A percentile compares a stretch with the other conserved stretches of the same genome.
These are phyloP conservation scores for Holothuria scabra DNA, from an alignment of 53 echinoderm and acorn worm genomes.

Conservation along the genomic window DNA sequence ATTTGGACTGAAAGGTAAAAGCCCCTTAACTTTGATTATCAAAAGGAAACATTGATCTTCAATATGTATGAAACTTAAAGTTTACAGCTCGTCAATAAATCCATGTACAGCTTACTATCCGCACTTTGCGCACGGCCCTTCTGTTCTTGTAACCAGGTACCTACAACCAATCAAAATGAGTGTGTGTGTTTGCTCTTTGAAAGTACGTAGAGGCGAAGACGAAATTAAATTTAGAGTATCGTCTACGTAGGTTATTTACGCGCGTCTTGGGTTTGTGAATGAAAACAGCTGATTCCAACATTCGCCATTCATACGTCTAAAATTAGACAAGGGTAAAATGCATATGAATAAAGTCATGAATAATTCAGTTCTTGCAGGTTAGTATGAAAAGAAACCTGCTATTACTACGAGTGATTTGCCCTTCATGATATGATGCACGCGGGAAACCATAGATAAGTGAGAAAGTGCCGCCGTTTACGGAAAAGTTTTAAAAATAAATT, in stretches of 20 bases:
- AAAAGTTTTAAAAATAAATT: too few relatives aligned
- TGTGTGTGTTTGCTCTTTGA: conserved; percentile 9
- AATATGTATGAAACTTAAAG: too few relatives aligned
- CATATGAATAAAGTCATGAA: conserved; percentile 21
- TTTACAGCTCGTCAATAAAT: too few relatives aligned
- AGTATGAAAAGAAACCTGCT: too few relatives aligned
- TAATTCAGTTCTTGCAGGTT: conserved; percentile 1
- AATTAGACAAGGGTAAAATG: conserved; percentile 12
- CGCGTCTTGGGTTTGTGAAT: conserved; percentile 38
- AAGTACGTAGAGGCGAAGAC: conserved; percentile 32
- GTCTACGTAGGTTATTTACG: conserved; percentile 24
- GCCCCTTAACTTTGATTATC: too few relatives aligned
- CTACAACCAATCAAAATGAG: conserved; percentile 8
- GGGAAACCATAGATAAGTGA: too few relatives aligned
- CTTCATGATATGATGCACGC: too few relatives aligned
- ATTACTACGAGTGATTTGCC: too few relatives aligned
- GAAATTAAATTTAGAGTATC: conserved; percentile 44
- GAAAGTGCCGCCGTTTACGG: too few relatives aligned
- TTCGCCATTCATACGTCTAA: conserved; percentile 30
- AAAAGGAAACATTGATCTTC: too few relatives aligned
- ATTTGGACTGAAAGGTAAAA: too few relatives aligned
- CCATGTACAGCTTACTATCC: too few relatives aligned
- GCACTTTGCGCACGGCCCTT: conserved; percentile 12
- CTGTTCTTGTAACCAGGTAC: conserved; percentile 11
- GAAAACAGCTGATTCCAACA: conserved; percentile 35